phyloP scores from a whole-genome alignment of 2,888 invertebrate genomes.

The Cheilosia impressa region DNA sequence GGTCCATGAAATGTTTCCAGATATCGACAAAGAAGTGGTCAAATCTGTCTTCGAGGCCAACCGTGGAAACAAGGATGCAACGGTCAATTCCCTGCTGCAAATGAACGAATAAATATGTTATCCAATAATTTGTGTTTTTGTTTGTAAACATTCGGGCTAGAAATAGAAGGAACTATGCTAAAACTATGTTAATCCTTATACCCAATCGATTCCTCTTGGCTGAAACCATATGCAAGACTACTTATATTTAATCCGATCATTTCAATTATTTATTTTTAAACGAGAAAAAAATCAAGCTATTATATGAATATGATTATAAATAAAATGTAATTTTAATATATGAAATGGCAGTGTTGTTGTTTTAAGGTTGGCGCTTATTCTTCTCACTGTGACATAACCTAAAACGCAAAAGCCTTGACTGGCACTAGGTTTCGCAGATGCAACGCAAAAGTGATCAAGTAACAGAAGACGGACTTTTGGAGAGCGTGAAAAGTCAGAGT shows the following conservation, averaged over 20 bases:
- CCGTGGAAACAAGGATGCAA: constrained; percentile 93
- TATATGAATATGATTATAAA: constrained; percentile 32
- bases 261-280: constrained; percentile 63
- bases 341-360: not conserved
- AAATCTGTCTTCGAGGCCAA: constrained; percentile 95
- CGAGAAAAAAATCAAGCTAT: constrained; percentile 39
- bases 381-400: too few relatives aligned
- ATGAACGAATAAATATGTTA: constrained; percentile 87
- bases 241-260: constrained; percentile 64
- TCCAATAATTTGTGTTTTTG: constrained; percentile 1
- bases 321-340: constrained; percentile 71
- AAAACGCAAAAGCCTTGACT: too few relatives aligned
- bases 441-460: too few relatives aligned
- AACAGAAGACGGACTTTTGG: not conserved
- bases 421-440: too few relatives aligned
- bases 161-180: constrained; percentile 38
- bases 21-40: constrained; percentile 96
- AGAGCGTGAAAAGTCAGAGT: not conserved
- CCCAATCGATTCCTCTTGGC: constrained; percentile 22
- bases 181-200: constrained; percentile 36
- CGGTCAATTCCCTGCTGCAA: constrained; percentile 94
- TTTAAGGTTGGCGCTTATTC: too few relatives aligned
- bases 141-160: constrained; percentile 63
- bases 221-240: constrained; percentile 44
- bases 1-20: constrained; percentile 98